Evolutionary conservation across 1,140 invertebrate species (phyloP), one percentile per base, ranked within the genome.

Genomic region (Pogonomyrmex barbatus): DNA sequence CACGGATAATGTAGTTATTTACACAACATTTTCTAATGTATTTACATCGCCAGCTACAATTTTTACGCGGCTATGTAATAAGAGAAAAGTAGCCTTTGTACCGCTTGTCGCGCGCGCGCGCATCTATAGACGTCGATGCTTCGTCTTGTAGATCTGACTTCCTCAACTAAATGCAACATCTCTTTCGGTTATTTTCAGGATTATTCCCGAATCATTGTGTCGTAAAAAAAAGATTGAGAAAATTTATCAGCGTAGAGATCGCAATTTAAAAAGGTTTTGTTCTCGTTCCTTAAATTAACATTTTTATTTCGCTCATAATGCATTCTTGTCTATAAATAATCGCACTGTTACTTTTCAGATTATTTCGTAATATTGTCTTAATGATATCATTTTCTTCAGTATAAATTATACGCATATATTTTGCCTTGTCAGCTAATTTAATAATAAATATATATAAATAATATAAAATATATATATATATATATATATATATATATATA

Each of bases 1-100:
- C 87, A 84, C 54, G 36, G 62, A 76, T 56, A 87, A 89, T 39
- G 30, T 85, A 65, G 39, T 81, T 88, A 87, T 89, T 54, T 89
- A 89, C 88, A 87, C 12, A 82, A 45, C 54, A 54, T 58, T 60
- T 60, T 58, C 62, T 56, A 24, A 56, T 36, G 9, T 82, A 89
- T 87, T 89, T 78, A 87, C 76, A 89, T 75, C 36, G 62, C 30
- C 45, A 36, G 30, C 33, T 58, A 71, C 45, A 30, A 54, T 24
- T 56, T 24, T 76, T 75, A 83, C 33, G 76, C 58, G 54, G 83
- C 88, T 89, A 89, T 62, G 56, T 85, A 60, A 63, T 78, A 75
- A 87, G 62, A 89, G 68, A 68, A 47, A 89, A 89, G 47, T 68
- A 76, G 63, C 36, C 24, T 90, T 87, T 90, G 89, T 85, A 89